Evolutionary conservation across 1,140 invertebrate genomes (phyloP).

Genomic region (Drosophila bifasciata): DNA sequence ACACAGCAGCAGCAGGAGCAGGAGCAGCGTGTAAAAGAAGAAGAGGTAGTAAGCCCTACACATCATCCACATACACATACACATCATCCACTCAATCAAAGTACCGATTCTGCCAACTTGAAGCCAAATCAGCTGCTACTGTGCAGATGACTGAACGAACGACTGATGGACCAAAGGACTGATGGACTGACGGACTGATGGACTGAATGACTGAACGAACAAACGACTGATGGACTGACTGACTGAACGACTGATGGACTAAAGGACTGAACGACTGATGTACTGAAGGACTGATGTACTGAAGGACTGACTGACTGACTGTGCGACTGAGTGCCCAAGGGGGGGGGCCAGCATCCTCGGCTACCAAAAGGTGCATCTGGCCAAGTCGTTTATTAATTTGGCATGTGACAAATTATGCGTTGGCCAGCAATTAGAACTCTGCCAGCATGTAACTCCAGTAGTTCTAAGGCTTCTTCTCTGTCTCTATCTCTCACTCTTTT

Average conservation of each 20-base stretch:
- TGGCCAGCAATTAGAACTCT: constrained; percentile 75
- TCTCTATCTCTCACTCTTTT: too few relatives aligned
- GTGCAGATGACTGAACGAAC: constrained; percentile 19
- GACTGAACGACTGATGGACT: too few relatives aligned
- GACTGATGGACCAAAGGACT: too few relatives aligned
- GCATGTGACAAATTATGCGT: constrained; percentile 80
- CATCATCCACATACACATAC: constrained; percentile 5
- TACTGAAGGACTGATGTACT: too few relatives aligned
- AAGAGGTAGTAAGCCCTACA: too few relatives aligned
- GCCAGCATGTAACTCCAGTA: too few relatives aligned
- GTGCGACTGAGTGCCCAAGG: too few relatives aligned
- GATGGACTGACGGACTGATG: too few relatives aligned
- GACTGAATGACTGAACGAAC: background rate
- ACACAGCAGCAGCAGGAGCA: background rate
- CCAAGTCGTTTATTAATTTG: constrained; percentile 74
- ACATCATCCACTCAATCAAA: constrained; percentile 67
- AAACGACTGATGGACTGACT: too few relatives aligned
- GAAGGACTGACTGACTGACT: too few relatives aligned
- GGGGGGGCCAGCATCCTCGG: background rate
- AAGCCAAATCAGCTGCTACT: constrained; percentile 71
- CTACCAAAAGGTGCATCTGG: background rate
- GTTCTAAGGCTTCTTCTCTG: constrained; percentile 46
- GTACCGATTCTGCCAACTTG: constrained; percentile 53
- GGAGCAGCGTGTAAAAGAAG: too few relatives aligned
- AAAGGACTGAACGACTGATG: too few relatives aligned